Base-by-base conservation (phyloP, 1,140 invertebrate genomes). In the Mylabris phalerata region DNA sequence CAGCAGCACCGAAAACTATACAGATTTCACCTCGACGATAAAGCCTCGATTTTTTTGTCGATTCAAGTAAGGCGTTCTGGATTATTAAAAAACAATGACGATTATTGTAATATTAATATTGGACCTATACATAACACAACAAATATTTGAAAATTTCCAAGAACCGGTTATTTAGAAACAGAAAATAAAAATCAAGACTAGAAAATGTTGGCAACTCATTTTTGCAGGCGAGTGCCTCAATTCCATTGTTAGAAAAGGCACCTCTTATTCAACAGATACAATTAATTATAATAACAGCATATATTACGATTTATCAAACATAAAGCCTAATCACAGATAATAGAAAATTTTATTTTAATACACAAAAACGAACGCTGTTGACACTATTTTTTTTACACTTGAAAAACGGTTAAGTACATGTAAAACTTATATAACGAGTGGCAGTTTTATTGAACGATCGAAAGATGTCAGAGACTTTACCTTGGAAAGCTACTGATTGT, bases 181-280 rank as follows among this genome's bases (percentile, higher is more conserved):
- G 45, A 52, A 52, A 52, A 52, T 52, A 52, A 55, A 47, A 46
- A 55, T 55, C 52, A 55, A 55, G 52, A 55, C 52, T 55, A 55
- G 52, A 55, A 55, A 55, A 47, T 25, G 32, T 55, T 55, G 44
- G 44, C 52, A 55, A 55, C 45, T 55, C 52, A 47, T 39, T 39
- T 32, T 32, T 19, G 19, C 19, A 27, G 27, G 39, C 44, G 27
- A 55, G 25, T 47, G 44, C 52, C 46, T 55, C 52, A 55, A 55
- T 55, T 55, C 52, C 52, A 46, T 47, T 39, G 43, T 40, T 55
- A 47, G 19, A 47, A 45, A 55, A 55, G 52, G 52, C 52, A 55
- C 52, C 52, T 47, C 32, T 55, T 55, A 54, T 47, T 38, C 42
- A 42, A 44, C 38, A 48, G 45, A 55, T 55, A 55, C 52, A 55